Conservation (phyloP, 2,888 invertebrate genomes). For the Chrysopilus asiliformis region DNA sequence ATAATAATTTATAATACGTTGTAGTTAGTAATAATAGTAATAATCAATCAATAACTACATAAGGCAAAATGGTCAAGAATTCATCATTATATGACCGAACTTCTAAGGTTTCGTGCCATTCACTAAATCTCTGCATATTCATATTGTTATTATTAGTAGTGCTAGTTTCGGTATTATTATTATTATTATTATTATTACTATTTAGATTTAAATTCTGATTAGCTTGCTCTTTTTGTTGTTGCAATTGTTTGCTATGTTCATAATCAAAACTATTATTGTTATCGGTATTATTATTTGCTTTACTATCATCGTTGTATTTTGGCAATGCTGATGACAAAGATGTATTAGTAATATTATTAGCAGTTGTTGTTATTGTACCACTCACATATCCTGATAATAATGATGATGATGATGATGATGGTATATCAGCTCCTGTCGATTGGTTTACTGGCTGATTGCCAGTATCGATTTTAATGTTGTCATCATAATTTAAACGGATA, state of each 20-base stretch:
- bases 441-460: too few species aligned
- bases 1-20: too few species aligned
- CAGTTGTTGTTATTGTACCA: too few species aligned
- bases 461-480: too few species aligned
- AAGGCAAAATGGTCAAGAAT: constrained; percentile 83
- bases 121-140: constrained; percentile 48
- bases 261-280: background rate
- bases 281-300: background rate
- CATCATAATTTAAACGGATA: constrained; percentile 41
- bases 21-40: constrained; percentile 7
- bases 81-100: constrained; percentile 61
- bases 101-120: constrained; percentile 83
- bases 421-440: too few species aligned
- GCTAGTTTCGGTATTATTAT: background rate
- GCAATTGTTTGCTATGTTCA: too few species aligned
- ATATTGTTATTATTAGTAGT: background rate
- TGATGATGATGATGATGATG: too few species aligned
- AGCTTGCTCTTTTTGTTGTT: too few species aligned
- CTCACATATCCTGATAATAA: too few species aligned
- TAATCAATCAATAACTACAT: constrained; percentile 82
- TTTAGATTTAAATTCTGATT: too few species aligned
- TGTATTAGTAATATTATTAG: background rate
- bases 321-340: background rate
- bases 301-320: background rate
- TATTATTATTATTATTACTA: too few species aligned